phyloP scores from a whole-genome alignment of 2,113 vertebrate genomes.

The Malurus melanocephalus region DNA sequence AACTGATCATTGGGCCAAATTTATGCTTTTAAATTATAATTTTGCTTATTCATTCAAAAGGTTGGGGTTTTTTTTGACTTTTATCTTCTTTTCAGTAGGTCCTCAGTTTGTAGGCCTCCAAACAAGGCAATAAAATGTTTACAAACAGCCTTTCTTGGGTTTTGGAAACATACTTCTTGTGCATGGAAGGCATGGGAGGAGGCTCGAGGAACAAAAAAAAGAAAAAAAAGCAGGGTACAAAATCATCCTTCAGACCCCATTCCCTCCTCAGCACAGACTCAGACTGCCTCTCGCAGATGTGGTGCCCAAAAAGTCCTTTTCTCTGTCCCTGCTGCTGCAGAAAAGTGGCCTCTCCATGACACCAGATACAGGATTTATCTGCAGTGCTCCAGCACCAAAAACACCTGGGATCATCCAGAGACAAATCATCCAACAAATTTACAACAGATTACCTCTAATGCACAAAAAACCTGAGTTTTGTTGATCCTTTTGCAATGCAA shows the following conservation, averaged over 20 bases:
- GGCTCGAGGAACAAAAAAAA: not conserved
- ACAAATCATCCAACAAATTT: too few species aligned
- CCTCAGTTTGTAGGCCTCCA: not conserved
- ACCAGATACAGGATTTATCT: not conserved
- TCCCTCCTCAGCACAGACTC: not conserved
- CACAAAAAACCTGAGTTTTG: not conserved
- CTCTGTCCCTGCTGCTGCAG: not conserved
- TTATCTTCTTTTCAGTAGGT: not conserved
- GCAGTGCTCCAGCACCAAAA: too few species aligned
- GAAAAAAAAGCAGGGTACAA: not conserved
- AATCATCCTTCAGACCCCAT: rapidly evolving
- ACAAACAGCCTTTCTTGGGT: not conserved
- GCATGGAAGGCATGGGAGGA: not conserved
- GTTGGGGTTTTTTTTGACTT: not conserved
- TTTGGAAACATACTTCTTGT: not conserved
- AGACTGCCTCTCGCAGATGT: rapidly evolving
- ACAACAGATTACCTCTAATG: not conserved
- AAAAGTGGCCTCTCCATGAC: not conserved
- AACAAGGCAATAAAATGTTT: not conserved
- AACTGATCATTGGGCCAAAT: not conserved
- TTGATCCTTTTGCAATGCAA: not conserved
- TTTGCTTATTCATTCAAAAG: not conserved
- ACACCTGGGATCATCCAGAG: too few species aligned
- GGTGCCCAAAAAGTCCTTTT: not conserved
- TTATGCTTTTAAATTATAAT: not conserved